phyloP scores from a whole-genome alignment of 2,797 vertebrate genomes.

The Austrolebias charrua region DNA sequence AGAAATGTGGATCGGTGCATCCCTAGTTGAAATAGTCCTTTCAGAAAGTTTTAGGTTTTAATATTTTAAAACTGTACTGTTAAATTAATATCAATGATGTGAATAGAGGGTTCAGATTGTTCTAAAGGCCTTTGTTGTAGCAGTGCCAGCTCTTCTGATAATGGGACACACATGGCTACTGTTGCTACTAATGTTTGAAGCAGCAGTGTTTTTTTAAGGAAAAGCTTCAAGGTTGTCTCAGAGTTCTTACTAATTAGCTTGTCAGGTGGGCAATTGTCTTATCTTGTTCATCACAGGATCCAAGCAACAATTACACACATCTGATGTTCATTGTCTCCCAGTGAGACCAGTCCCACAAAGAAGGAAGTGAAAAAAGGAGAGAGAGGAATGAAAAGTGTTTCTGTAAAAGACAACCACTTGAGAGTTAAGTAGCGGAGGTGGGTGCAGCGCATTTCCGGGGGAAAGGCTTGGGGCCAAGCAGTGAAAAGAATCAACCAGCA shows the following conservation, averaged over 20 bases:
- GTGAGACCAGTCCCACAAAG: constrained; percentile 37
- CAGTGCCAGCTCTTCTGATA: constrained; percentile 28
- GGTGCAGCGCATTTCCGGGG: constrained; percentile 46
- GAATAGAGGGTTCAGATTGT: too few species aligned
- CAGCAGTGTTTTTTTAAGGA: constrained; percentile 36
- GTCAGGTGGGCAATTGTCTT: constrained; percentile 60
- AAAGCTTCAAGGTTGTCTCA: constrained; percentile 55
- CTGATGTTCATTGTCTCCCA: constrained; percentile 65
- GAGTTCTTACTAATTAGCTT: constrained; percentile 57
- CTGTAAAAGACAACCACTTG: constrained; percentile 26
- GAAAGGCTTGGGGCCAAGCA: constrained; percentile 24
- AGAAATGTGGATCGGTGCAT: too few species aligned
- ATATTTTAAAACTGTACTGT: too few species aligned
- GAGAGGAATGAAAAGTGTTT: constrained; percentile 32
- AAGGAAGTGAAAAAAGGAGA: constrained; percentile 32
- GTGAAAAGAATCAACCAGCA: constrained; percentile 38
- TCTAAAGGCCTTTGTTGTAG: constrained; percentile 44
- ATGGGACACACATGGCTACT: constrained; percentile 67
- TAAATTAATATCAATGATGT: too few species aligned
- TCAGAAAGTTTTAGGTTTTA: too few species aligned
- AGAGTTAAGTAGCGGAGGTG: constrained; percentile 42
- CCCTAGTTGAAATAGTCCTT: too few species aligned
- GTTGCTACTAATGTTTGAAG: constrained; percentile 50
- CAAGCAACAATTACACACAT: constrained; percentile 59
- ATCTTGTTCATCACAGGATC: constrained; percentile 58